Evolutionary conservation across 2,797 vertebrate species (phyloP).

Genomic region (Chaenodraco wilsoni): DNA sequence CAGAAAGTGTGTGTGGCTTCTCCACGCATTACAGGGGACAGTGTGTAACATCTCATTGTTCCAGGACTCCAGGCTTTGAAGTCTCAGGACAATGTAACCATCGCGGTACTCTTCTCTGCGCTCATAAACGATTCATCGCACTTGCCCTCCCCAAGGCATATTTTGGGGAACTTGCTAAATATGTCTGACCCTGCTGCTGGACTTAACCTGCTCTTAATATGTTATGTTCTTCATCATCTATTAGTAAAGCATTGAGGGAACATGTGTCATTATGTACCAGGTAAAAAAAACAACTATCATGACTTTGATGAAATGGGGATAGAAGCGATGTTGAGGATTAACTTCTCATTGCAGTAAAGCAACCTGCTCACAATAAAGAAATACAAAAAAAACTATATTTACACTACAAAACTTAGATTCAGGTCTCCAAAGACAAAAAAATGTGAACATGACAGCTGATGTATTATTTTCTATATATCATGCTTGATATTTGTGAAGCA

Average conservation of each 20-base stretch:
- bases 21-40: slow-evolving; percentile 26
- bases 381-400: neutral
- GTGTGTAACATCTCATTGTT: slow-evolving; percentile 21
- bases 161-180: slow-evolving; percentile 14
- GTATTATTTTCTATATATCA: slow-evolving; percentile 26
- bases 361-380: slow-evolving; percentile 15
- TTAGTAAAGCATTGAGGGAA: slow-evolving; percentile 21
- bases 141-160: neutral
- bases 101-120: slow-evolving; percentile 24
- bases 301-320: slow-evolving; percentile 19
- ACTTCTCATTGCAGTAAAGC: slow-evolving; percentile 22
- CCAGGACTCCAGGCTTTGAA: slow-evolving; percentile 18
- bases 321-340: slow-evolving; percentile 6
- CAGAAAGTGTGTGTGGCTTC: slow-evolving; percentile 10
- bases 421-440: slow-evolving; percentile 46
- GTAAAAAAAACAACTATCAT: slow-evolving; percentile 2
- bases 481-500: slow-evolving; percentile 60
- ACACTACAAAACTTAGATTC: slow-evolving; percentile 11
- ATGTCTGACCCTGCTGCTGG: neutral
- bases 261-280: slow-evolving; percentile 2
- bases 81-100: slow-evolving; percentile 31
- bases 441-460: slow-evolving; percentile 26
- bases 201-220: slow-evolving; percentile 32
- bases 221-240: slow-evolving; percentile 12
- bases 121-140: slow-evolving; percentile 28